Conservation (phyloP, 2,113 vertebrate genomes). For the Melanotaenia duboulayi region DNA sequence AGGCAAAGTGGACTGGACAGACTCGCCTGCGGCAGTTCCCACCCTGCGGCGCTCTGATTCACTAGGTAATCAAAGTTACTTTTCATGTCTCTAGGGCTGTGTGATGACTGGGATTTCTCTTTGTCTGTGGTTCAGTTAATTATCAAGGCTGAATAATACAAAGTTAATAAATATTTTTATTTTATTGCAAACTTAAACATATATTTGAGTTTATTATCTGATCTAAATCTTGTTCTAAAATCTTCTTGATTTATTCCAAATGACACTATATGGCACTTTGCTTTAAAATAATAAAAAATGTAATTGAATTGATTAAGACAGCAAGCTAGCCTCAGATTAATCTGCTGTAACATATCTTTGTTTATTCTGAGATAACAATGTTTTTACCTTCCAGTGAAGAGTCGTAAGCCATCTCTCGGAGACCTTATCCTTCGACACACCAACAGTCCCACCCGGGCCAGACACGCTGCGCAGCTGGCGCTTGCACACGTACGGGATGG, state of each 20-base stretch:
- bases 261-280: not conserved
- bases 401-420: constrained; percentile 90
- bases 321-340: no score
- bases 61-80: constrained; percentile 59
- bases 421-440: constrained; percentile 93
- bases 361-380: not conserved
- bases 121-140: not conserved
- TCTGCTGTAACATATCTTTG: not conserved
- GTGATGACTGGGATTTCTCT: no score
- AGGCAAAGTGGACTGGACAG: constrained; percentile 90
- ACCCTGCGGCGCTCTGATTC: constrained; percentile 86
- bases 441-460: constrained; percentile 91
- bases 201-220: no score
- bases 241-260: not conserved
- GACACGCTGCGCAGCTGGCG: constrained; percentile 87
- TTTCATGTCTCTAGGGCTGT: no score
- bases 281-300: no score
- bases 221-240: no score
- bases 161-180: not conserved
- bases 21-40: constrained; percentile 78
- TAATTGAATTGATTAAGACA: no score
- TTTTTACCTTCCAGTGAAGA: constrained; percentile 84
- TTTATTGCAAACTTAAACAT: not conserved
- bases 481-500: constrained; percentile 90
- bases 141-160: not conserved